Evolutionary conservation across 92 coral and sea anemone genomes (phyloP).

Genomic region (Siderastrea radians): DNA sequence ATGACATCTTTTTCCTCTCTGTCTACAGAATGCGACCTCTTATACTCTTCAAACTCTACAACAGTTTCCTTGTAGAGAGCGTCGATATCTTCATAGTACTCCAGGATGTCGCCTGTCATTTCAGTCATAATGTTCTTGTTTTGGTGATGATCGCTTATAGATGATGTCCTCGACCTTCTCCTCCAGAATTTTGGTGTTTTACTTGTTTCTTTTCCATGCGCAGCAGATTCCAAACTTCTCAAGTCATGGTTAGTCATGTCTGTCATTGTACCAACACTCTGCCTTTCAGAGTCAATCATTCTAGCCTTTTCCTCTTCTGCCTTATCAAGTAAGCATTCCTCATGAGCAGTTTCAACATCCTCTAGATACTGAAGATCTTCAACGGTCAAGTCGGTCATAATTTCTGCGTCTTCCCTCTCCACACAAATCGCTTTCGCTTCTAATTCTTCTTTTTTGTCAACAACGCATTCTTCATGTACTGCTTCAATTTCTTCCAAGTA

Average conservation of each 20-base stretch:
- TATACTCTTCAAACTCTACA: constrained; percentile 56
- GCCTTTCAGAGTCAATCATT: constrained; percentile 31
- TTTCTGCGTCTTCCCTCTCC: constrained; percentile 47
- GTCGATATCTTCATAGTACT: constrained; percentile 74
- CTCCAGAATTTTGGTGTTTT: constrained; percentile 19
- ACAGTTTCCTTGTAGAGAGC: constrained; percentile 47
- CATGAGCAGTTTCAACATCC: constrained; percentile 62
- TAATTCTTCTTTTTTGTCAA: constrained; percentile 9
- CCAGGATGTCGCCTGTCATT: constrained; percentile 76
- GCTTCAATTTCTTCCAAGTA: constrained; percentile 67
- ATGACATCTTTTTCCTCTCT: constrained; percentile 55
- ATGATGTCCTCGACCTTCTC: constrained; percentile 30
- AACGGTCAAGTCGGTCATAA: constrained; percentile 77
- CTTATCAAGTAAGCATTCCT: constrained; percentile 28
- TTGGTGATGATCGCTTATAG: constrained; percentile 5
- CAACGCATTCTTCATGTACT: constrained; percentile 56
- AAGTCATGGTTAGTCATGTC: constrained; percentile 26
- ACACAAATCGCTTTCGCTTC: constrained; percentile 31
- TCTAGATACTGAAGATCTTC: constrained; percentile 65
- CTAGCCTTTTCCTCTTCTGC: constrained; percentile 21
- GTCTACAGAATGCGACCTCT: constrained; percentile 18
- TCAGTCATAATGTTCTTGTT: constrained; percentile 72
- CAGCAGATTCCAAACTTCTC: constrained; percentile 26
- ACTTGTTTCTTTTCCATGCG: constrained; percentile 36
- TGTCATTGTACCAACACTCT: constrained; percentile 51